phyloP scores from a whole-genome alignment of 2,888 invertebrate genomes.

The Sphaeridia pumilis region DNA sequence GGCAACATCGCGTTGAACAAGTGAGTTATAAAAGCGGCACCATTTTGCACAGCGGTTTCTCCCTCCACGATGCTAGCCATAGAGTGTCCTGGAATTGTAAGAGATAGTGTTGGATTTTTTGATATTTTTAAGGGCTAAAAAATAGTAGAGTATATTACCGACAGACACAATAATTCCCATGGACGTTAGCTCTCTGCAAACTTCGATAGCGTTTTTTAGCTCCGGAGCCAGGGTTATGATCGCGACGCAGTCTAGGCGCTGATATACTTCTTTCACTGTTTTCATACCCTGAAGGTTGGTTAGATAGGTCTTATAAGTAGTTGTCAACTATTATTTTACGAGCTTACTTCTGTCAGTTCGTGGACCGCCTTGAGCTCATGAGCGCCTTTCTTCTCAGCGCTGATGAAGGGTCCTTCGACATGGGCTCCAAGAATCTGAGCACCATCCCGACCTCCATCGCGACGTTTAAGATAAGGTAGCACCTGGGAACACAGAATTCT shows the following conservation, averaged over 20 bases:
- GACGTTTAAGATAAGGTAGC: slow-evolving; percentile 59
- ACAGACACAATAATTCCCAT: slow-evolving; percentile 58
- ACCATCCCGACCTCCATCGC: slow-evolving; percentile 58
- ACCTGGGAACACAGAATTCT: slow-evolving; percentile 43
- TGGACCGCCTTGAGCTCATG: slow-evolving; percentile 68
- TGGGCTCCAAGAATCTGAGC: slow-evolving; percentile 84
- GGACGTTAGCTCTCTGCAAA: slow-evolving; percentile 55
- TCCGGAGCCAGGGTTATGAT: slow-evolving; percentile 93
- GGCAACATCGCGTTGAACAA: slow-evolving; percentile 99
- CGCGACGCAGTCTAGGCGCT: slow-evolving; percentile 62
- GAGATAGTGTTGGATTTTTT: no score
- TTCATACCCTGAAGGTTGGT: slow-evolving; percentile 52
- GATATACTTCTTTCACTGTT: slow-evolving; percentile 61
- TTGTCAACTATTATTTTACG: no score
- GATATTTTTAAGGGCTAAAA: no score
- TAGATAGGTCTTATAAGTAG: neutral
- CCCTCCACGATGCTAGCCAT: slow-evolving; percentile 65
- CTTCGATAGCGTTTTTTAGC: slow-evolving; percentile 53
- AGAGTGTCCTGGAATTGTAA: slow-evolving; percentile 61
- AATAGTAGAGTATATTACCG: no score
- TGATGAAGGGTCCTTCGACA: slow-evolving; percentile 95
- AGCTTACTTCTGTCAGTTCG: slow-evolving; percentile 48
- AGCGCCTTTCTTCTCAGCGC: slow-evolving; percentile 78
- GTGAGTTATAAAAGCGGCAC: slow-evolving; percentile 90
- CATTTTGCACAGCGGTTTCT: slow-evolving; percentile 68